Evolutionary conservation across 2,113 vertebrate species (phyloP).

Genomic region (Crotalus tigris): DNA sequence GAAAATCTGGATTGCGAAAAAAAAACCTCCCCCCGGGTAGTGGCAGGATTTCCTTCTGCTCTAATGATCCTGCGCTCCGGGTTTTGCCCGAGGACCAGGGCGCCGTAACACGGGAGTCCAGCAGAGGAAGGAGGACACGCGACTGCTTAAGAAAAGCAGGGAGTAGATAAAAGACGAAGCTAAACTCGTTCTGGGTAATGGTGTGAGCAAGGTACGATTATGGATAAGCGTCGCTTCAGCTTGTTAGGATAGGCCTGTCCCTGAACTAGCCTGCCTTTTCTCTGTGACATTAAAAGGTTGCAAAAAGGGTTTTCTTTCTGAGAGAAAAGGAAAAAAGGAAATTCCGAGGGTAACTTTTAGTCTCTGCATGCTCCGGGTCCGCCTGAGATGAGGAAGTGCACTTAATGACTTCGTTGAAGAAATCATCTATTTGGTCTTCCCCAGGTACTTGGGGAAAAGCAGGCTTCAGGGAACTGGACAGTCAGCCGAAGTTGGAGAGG

Average conservation of each 20-base stretch:
- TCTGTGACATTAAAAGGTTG: neutral
- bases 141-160: too few species aligned
- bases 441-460: neutral
- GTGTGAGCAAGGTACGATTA: neutral
- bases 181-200: neutral
- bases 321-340: neutral
- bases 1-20: constrained; percentile 5
- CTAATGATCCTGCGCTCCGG: neutral
- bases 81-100: neutral
- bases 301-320: neutral
- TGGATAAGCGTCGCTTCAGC: neutral
- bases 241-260: neutral
- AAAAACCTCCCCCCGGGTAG: neutral
- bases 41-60: neutral
- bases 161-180: neutral
- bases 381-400: neutral
- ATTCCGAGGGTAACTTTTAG: neutral
- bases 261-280: neutral
- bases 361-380: neutral
- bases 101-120: neutral
- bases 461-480: neutral
- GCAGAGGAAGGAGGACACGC: neutral
- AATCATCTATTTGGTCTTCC: neutral
- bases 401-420: too few species aligned
- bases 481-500: neutral